Base-by-base conservation (phyloP, 2,888 invertebrate species). In the Noctua janthina region DNA sequence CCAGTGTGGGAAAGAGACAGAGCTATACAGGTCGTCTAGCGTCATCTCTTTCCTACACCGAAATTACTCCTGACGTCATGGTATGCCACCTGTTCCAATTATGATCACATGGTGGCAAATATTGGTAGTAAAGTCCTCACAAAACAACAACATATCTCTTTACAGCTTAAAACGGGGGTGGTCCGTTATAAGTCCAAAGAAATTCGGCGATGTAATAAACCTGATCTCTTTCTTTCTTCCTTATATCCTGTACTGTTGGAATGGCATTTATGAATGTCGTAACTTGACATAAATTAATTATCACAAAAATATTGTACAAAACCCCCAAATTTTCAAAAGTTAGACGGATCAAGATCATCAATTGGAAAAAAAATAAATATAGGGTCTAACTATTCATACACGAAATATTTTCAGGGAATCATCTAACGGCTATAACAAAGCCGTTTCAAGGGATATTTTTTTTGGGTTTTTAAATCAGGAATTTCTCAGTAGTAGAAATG, bases 171-270 rank as follows among this genome's bases (percentile, higher is more conserved):
- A 56, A 56, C 11, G 23, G 71, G 39, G 39, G 49, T 39, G 56
- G 17, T 54, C 56, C 39, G 56, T n/a, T 56, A 43, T n/a, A 72
- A 56, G 13, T 13, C 11, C 20, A 20, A 62, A 73, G 2, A 73
- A 56, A 56, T 35, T 75, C 13, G 23, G 7, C 13, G 23, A 23
- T 62, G 77, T 62, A 51, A 59, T 76, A 59, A 49, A 76, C 49
- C 23, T 29, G 23, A 23, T 59, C 39, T 29, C 13, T 49, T 75
- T n/a, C 17, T 64, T 74, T 23, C 8, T 74, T 54, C 29, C 35
- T 49, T 62, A 3, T n/a, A 13, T 17, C 8, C 6, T 23, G 11
- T 7, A 17, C 29, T 35, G 74, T 66, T 49, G 54, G 4, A 35
- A 74, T 17, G 17, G 7, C 2, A 23, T 74, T 29, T 64, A 39